These are phyloP conservation scores for Catamblyrhynchus diadema DNA, from an alignment of 2,797 vertebrate genomes.

Conservation along the genomic window DNA sequence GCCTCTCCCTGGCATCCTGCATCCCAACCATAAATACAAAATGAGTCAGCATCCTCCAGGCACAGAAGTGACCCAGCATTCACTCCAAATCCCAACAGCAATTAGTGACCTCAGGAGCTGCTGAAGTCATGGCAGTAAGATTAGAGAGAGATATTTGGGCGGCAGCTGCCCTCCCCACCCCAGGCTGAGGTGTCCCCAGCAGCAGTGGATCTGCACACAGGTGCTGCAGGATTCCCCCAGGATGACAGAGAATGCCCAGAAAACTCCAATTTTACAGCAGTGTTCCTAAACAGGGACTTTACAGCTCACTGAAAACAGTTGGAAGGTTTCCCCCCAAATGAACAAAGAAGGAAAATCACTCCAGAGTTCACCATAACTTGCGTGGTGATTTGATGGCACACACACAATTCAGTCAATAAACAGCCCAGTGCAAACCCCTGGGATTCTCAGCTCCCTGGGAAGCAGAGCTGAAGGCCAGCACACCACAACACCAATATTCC, in stretches of 20 bases:
- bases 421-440: not conserved
- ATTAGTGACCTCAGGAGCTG: not conserved
- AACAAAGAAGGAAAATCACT: not conserved
- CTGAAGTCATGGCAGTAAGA: not conserved
- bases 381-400: not conserved
- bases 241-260: not conserved
- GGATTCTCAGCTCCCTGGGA: not conserved
- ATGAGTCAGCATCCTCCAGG: not conserved
- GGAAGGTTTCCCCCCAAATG: not conserved
- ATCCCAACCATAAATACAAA: not conserved
- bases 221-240: not conserved
- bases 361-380: not conserved
- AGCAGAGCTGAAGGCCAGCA: not conserved
- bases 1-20: not conserved
- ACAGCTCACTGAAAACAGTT: not conserved
- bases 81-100: fast-evolving
- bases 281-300: fast-evolving
- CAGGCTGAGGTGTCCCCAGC: not conserved
- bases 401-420: too few relatives aligned
- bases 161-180: not conserved
- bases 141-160: not conserved
- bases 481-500: fast-evolving
- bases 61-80: not conserved
- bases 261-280: not conserved
- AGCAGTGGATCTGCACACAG: not conserved